Evolutionary conservation across 2,888 invertebrate species (phyloP), one percentile per base, ranked within the genome.

Genomic region (Carterocephalus palaemon): DNA sequence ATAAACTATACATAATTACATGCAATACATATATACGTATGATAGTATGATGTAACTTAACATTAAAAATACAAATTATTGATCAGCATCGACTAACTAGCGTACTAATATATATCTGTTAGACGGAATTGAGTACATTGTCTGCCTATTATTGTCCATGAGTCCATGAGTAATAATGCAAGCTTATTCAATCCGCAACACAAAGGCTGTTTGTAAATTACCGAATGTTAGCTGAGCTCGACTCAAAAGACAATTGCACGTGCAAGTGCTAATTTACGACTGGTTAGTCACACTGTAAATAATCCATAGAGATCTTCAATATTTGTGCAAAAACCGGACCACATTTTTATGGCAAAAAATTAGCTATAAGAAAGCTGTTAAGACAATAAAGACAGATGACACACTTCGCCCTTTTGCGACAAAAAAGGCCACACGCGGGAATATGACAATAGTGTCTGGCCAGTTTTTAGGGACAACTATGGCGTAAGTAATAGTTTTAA

Each of bases 321-420:
- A n/a, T 13, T 16, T 26, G 17, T 29, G 9, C 9, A 17, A 46
- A 32, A 15, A 5, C 24, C 8, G 5, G 28, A 23, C 33, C 26
- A 28, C 33, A 26, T 40, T 61, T 62, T 53, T 51, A 54, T 54
- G 62, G 66, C 70, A 64, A 67, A 69, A 37, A 17, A 10, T 31
- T 64, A 65, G 67, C 54, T 20, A 20, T 54, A 59, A 56, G 52
- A 66, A 60, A 64, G 65, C 70, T 75, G 72, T 76, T 69, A n/a
- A 76, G 69, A 75, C 72, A 78, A 82, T 80, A 75, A 75, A 74
- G 72, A 71, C 71, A 64, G 71, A 78, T 68, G 78, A 75, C 72
- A 67, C 62, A 64, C 53, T 59, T 53, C 46, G 52, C 47, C 65
- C 62, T 65, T 65, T 67, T 62, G 57, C 24, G 41, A 63, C 64